Percentiles rank a stretch among this genome's conserved stretches.
Evolutionary conservation across 2,113 vertebrate species (phyloP).

Genomic region (Arizona elegans): DNA sequence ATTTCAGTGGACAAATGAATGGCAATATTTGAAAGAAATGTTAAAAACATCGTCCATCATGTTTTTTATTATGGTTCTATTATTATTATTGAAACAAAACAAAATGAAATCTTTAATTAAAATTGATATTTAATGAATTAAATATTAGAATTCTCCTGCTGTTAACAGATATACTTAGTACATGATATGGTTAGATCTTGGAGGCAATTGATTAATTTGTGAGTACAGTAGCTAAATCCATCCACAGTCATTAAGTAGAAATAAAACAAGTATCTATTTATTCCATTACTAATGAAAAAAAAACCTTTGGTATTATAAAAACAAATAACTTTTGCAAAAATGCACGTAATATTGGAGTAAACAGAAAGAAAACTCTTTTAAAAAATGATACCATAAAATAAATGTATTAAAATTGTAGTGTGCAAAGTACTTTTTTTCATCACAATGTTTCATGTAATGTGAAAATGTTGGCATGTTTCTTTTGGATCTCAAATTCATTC

Average conservation of each 20-base stretch:
- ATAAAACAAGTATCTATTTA: slow-evolving; percentile 36
- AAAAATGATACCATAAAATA: slow-evolving; percentile 26
- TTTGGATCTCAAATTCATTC: slow-evolving; percentile 1
- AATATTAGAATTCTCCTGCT: not conserved
- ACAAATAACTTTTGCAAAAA: slow-evolving; percentile 35
- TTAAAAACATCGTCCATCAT: not conserved
- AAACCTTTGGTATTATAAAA: slow-evolving; percentile 20
- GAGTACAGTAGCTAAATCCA: not conserved
- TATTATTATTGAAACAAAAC: not conserved
- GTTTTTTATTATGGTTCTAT: not conserved
- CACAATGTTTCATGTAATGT: not conserved
- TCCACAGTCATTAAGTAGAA: not conserved
- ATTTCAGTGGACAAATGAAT: not conserved
- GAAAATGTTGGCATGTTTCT: slow-evolving; percentile 24
- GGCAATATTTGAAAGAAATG: not conserved
- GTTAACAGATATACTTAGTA: not conserved
- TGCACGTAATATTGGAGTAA: slow-evolving; percentile 22
- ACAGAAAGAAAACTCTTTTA: slow-evolving; percentile 20
- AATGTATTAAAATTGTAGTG: not conserved
- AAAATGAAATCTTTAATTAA: not conserved
- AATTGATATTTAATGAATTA: not conserved
- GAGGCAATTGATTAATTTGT: slow-evolving; percentile 29
- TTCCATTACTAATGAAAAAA: slow-evolving; percentile 30
- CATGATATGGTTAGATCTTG: not conserved
- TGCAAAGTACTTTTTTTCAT: slow-evolving; percentile 9